Evolutionary conservation across 2,797 vertebrate species (phyloP).

Genomic region (Sebastes umbrosus): DNA sequence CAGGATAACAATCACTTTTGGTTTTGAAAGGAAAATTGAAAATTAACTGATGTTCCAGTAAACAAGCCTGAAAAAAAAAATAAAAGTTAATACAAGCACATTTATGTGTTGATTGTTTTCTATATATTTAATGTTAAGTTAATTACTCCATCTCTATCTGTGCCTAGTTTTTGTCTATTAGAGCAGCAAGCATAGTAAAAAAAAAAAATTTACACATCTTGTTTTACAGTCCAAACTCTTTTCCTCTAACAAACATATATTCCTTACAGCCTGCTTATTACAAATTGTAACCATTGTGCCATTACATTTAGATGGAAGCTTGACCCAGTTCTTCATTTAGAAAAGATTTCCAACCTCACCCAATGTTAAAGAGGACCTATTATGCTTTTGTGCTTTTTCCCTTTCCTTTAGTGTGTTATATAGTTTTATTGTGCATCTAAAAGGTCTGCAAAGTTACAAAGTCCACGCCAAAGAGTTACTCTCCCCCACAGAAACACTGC

Average conservation of each 20-base stretch:
- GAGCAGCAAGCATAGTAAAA: not conserved
- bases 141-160: not conserved
- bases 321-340: not conserved
- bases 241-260: too few species aligned
- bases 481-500: too few species aligned
- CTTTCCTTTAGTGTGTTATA: too few species aligned
- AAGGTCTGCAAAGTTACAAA: too few species aligned
- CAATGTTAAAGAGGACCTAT: not conserved
- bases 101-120: not conserved
- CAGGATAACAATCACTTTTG: not conserved
- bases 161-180: not conserved
- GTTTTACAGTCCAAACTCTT: not conserved
- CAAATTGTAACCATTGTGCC: too few species aligned
- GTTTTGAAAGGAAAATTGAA: slow-evolving; percentile 1
- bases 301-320: too few species aligned
- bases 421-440: too few species aligned
- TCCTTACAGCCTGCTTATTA: not conserved
- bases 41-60: not conserved
- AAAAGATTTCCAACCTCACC: not conserved
- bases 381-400: too few species aligned
- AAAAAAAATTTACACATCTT: fast-evolving
- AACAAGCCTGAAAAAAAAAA: not conserved
- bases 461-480: too few species aligned
- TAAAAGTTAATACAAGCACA: not conserved
- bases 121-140: not conserved